A percentile compares a stretch with the other conserved stretches of the same genome.
phyloP scores from a whole-genome alignment of 2,797 vertebrate species.

The Acestrorhynchus altus region DNA sequence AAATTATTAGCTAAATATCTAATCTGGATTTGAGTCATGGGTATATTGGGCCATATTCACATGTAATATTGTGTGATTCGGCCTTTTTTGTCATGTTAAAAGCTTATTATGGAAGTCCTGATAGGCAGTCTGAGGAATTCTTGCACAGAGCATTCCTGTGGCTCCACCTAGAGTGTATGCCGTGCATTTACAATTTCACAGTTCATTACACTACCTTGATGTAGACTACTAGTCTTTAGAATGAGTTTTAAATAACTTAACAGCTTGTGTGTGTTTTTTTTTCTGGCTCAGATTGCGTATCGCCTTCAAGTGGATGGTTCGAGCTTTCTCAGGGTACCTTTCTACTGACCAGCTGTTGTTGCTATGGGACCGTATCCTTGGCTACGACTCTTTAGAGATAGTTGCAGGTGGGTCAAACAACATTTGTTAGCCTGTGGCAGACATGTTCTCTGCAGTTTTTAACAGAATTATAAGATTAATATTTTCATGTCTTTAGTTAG shows the following conservation, averaged over 20 bases:
- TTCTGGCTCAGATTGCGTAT: slow-evolving; percentile 85
- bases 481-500: not conserved
- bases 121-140: no score
- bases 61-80: no score
- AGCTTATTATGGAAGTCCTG: no score
- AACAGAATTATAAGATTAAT: not conserved
- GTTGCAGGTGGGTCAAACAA: slow-evolving; percentile 85
- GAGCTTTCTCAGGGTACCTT: slow-evolving; percentile 96
- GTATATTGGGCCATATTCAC: no score
- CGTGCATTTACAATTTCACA: slow-evolving; percentile 28
- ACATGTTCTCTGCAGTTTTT: not conserved
- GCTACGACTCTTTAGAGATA: slow-evolving; percentile 93
- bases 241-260: not conserved
- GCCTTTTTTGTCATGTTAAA: no score
- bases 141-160: slow-evolving; percentile 19
- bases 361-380: slow-evolving; percentile 96
- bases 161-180: slow-evolving; percentile 71
- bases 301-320: slow-evolving; percentile 98
- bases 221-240: no score
- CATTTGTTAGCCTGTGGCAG: not conserved
- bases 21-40: no score
- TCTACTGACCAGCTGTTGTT: slow-evolving; percentile 97
- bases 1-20: no score
- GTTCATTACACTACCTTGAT: not conserved
- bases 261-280: slow-evolving; percentile 2